Percentiles rank a stretch among this genome's conserved stretches.
These are phyloP conservation scores for Peromyscus maniculatus DNA, from an alignment of 2,113 vertebrate species.

Conservation along the genomic window DNA sequence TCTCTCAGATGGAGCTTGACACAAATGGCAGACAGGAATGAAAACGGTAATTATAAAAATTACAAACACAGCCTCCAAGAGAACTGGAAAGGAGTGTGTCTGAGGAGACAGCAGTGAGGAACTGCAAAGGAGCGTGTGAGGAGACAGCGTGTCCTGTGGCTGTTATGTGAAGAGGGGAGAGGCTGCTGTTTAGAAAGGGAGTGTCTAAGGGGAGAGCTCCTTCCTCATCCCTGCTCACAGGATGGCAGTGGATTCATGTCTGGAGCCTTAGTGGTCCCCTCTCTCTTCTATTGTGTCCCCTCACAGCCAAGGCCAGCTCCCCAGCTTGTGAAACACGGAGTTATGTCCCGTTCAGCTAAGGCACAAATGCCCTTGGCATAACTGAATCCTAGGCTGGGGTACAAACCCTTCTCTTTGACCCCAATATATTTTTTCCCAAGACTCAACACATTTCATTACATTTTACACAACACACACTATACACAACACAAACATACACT, in stretches of 20 bases:
- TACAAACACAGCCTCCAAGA: neutral
- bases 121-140: neutral
- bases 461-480: neutral
- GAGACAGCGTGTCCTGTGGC: neutral
- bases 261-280: too few relatives aligned
- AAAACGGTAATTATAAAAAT: neutral
- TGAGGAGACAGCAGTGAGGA: fast-evolving
- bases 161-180: neutral
- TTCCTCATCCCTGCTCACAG: neutral
- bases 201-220: neutral
- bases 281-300: neutral
- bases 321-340: neutral
- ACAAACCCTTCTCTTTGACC: neutral
- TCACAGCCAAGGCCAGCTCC: neutral
- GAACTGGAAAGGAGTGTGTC: neutral
- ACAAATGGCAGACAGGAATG: neutral
- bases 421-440: neutral
- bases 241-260: fast-evolving
- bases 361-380: neutral
- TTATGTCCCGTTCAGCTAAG: neutral
- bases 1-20: neutral
- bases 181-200: neutral
- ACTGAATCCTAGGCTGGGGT: neutral
- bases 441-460: neutral
- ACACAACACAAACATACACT: neutral